Evolutionary conservation across 2,797 vertebrate species (phyloP), one percentile per base, ranked within the genome.

Genomic region (Gambusia yucatana): DNA sequence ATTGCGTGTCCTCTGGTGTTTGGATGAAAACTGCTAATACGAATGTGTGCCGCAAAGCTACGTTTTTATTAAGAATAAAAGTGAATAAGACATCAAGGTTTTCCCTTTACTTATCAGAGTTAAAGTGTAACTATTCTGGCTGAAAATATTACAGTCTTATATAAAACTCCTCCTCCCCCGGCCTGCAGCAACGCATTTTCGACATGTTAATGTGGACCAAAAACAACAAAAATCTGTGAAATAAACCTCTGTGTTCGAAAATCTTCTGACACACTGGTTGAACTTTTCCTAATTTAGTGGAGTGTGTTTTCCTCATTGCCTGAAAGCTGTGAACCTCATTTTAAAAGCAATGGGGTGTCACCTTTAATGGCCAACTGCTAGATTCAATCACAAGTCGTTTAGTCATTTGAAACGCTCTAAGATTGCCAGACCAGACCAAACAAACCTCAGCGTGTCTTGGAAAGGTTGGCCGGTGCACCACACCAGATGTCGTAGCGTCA

Each of bases 321-420:
- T 89, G 61, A 78, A 85, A 73, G 80, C 83, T 83, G 76, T 85
- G 89, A 92, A 87, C 71, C 84, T 67, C 83, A 83, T 91, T 79
- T 86, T 84, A 82, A 91, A 92, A 89, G 84, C 88, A 90, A 84
- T 65, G 74, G 84, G 88, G 90, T 90, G 88, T 90, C 88, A 84
- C 84, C 87, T 89, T 87, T 88, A 82, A 91, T 92, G 50, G 87
- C 79, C 86, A 89, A 87, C 91, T 88, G 91, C 88, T 91, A 81
- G 77, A 89, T 85, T 88, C 77, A 88, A 84, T 91, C 87, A 91
- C 87, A 79, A 91, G 80, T 82, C 28, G 78, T 79, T 87, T 85
- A 92, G 78, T 82, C 87, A 85, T 87, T 89, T 92, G 90, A 92
- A 86, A 91, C 89, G 87, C 83, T 85, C 84, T 85, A 89, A 43